Percentiles rank a stretch among this genome's conserved stretches.
Conservation (phyloP, 2,113 vertebrate species). For the Orycteropus afer region DNA sequence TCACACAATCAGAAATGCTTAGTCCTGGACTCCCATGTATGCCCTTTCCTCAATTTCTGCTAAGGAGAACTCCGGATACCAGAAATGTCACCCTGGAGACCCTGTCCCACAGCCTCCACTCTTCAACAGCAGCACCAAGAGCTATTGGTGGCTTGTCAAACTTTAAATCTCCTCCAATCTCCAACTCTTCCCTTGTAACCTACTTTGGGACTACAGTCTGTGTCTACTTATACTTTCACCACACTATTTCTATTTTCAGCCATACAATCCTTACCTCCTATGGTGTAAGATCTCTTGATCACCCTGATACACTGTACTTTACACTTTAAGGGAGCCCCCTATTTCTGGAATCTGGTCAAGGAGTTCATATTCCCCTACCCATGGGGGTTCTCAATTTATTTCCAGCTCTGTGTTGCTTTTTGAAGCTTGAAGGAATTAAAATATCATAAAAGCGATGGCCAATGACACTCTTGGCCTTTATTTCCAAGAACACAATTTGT, state of each 20-base stretch:
- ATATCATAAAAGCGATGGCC: neutral
- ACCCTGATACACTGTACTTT: neutral
- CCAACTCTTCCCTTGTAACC: neutral
- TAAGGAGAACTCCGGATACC: neutral
- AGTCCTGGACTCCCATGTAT: accelerated
- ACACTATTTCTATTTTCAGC: neutral
- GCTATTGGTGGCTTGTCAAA: neutral
- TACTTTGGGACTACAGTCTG: neutral
- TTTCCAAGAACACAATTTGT: neutral
- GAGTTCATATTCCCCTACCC: neutral
- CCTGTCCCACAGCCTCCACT: accelerated
- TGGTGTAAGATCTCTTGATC: neutral
- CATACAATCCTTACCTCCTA: neutral
- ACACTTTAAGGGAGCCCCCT: neutral
- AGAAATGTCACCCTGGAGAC: accelerated
- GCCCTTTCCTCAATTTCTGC: neutral
- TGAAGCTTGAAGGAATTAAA: conserved; percentile 55
- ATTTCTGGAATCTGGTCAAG: conserved; percentile 49
- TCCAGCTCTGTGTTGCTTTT: conserved; percentile 41
- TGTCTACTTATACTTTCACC: neutral
- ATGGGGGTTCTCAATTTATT: neutral
- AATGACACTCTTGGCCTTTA: neutral
- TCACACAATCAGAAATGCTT: neutral
- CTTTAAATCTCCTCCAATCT: neutral
- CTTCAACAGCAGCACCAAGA: neutral